phyloP scores from a whole-genome alignment of 1,140 invertebrate species.

The Drosophila arizonae region DNA sequence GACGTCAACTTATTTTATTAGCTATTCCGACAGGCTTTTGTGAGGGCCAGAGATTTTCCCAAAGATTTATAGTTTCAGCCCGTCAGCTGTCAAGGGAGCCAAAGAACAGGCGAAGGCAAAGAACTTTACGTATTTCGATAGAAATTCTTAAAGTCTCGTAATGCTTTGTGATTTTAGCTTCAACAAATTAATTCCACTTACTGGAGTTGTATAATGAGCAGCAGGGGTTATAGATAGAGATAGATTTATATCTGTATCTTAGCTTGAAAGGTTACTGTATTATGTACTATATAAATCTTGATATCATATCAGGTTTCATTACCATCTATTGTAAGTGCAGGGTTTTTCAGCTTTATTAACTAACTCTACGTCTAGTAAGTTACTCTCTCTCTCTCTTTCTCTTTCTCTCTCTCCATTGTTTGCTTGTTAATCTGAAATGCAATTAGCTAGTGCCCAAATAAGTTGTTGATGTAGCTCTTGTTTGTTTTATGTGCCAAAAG shows the following conservation, averaged over 20 bases:
- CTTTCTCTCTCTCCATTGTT: neutral
- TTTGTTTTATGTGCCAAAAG: constrained; percentile 22
- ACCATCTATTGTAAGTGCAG: no score
- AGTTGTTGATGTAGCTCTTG: constrained; percentile 6
- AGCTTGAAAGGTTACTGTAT: no score
- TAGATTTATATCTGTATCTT: no score
- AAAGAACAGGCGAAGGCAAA: constrained; percentile 9
- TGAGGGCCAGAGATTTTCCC: constrained; percentile 17
- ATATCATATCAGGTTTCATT: no score
- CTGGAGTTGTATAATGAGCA: no score
- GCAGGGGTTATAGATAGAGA: no score
- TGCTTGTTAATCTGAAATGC: constrained; percentile 17
- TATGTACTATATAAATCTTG: no score
- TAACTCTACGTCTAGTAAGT: neutral
- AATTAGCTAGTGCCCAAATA: constrained; percentile 34
- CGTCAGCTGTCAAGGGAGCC: constrained; percentile 11
- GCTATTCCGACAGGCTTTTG: constrained; percentile 25
- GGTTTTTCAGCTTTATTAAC: neutral
- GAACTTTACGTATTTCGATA: neutral
- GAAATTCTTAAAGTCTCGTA: neutral
- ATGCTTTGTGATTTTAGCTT: no score
- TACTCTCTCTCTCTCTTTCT: neutral
- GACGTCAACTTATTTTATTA: constrained; percentile 41
- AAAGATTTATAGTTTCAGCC: constrained; percentile 36
- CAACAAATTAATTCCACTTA: no score